Evolutionary conservation across 2,888 invertebrate species (phyloP).

Genomic region (Alviniconcha strummeri): DNA sequence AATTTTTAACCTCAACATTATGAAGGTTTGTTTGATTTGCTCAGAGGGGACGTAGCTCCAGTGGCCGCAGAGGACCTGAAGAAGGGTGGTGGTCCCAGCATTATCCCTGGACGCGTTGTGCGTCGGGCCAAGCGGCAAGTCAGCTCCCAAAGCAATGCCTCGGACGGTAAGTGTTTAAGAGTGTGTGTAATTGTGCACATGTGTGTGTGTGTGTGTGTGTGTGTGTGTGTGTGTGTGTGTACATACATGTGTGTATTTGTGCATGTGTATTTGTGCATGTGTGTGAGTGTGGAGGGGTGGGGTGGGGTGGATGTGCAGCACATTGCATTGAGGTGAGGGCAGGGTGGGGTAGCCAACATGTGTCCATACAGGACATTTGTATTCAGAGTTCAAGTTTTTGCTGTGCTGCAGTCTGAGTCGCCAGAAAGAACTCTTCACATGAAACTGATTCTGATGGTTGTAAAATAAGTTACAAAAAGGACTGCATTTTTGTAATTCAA

Average conservation of each 20-base stretch:
- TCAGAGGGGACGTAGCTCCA: conserved; percentile 53
- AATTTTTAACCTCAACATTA: no score
- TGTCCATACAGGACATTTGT: no score
- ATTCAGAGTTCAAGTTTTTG: no score
- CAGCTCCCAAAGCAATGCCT: conserved; percentile 48
- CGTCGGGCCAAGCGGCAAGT: conserved; percentile 60
- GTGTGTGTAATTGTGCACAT: not conserved
- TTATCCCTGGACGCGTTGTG: conserved; percentile 63
- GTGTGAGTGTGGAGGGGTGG: not conserved
- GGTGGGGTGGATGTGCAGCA: no score
- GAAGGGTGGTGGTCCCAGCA: conserved; percentile 43
- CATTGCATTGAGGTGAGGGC: no score
- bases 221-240: not conserved
- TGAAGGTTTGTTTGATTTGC: no score
- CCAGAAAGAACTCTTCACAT: no score
- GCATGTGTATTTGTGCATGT: not conserved
- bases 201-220: not conserved
- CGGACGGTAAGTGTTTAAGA: conserved; percentile 37
- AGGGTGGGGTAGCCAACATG: no score
- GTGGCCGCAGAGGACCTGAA: conserved; percentile 57
- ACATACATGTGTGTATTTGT: not conserved
- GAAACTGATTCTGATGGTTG: no score
- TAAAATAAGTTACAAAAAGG: no score
- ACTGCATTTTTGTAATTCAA: no score
- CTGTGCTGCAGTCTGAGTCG: no score